These are phyloP conservation scores for Copidosoma floridanum DNA, from an alignment of 1,140 invertebrate genomes.

Conservation along the genomic window DNA sequence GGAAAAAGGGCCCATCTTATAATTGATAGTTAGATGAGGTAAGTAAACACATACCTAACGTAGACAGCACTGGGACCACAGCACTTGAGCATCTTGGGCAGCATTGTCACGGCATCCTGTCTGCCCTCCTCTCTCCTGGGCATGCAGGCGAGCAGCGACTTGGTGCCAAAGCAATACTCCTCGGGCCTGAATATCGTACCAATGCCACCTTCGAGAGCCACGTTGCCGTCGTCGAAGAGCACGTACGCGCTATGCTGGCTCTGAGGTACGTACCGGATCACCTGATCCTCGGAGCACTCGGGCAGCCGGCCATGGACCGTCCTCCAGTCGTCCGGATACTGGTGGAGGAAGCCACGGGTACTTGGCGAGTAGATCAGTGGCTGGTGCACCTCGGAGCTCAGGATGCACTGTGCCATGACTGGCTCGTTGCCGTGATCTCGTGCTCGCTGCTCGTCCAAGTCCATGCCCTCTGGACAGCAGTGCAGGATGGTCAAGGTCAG, in stretches of 20 bases:
- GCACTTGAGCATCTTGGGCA: conserved; percentile 54
- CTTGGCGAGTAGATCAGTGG: conserved; percentile 59
- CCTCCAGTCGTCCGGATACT: conserved; percentile 55
- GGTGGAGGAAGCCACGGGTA: conserved; percentile 36
- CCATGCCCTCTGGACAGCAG: conserved; percentile 56
- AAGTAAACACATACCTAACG: too few species aligned
- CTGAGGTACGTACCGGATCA: conserved; percentile 38
- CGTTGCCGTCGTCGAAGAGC: conserved; percentile 60
- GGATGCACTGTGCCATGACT: conserved; percentile 27
- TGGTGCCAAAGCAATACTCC: conserved; percentile 63
- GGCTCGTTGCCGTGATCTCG: conserved; percentile 7
- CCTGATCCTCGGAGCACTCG: conserved; percentile 45
- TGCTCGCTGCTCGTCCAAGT: conserved; percentile 34
- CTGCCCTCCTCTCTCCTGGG: conserved; percentile 42
- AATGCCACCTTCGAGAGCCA: conserved; percentile 50
- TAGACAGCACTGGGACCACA: conserved; percentile 61
- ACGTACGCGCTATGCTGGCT: conserved; percentile 45
- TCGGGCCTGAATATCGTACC: conserved; percentile 44
- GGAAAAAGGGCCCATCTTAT: too few species aligned
- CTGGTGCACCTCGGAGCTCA: conserved; percentile 44
- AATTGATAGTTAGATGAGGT: too few species aligned
- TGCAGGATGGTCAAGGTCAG: conserved; percentile 52
- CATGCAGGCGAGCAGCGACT: conserved; percentile 61
- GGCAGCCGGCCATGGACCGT: conserved; percentile 44
- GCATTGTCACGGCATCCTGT: conserved; percentile 52